Evolutionary conservation across 1,140 invertebrate genomes (phyloP), one percentile per base, ranked within the genome.

Genomic region (Carcinoscorpius rotundicauda): DNA sequence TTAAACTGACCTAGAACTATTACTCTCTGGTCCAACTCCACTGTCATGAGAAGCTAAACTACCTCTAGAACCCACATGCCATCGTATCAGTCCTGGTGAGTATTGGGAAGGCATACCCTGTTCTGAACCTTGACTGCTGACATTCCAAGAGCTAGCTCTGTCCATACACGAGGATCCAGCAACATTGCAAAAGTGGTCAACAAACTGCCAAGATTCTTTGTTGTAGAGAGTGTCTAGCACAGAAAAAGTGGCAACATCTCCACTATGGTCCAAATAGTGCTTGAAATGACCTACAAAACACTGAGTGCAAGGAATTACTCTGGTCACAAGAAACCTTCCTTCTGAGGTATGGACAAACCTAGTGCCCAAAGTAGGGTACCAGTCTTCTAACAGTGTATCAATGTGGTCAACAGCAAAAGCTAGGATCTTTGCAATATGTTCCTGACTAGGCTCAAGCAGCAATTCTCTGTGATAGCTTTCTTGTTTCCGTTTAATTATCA

Each of bases 281-380:
- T 68, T 68, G 4, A 65, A 53, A 59, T 68, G 67, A 48, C 58
- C 52, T 6, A 65, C 75, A 64, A 94, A 77, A 76, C 95, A 98
- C 5, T 84, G 82, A 0, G 91, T 87, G 77, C 97, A 99, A 0
- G 94, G 91, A 58, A 98, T 87, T 29, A 98, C 74, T n/a, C 97
- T 81, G 0, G 93, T 98, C 6, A 99, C 91, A 49, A 99, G 78
- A 74, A 97, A 62, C 69, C 91, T 86, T 2, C 97, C 97, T 75
- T 97, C 93, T 0, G 93, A 95, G 0, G 94, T 98, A 74, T 99
- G 97, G 3, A 95, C 92, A 78, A 99, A 99, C 58, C 96, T 82
- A 3, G 95, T 98, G 5, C 96, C 88, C 58, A 95, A 79, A 0
- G 91, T 91, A 0, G 94, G 94, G 79, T 96, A 98, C 96, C 97